Evolutionary conservation across 2,113 vertebrate species (phyloP).

Genomic region (Coryphaenoides rupestris): DNA sequence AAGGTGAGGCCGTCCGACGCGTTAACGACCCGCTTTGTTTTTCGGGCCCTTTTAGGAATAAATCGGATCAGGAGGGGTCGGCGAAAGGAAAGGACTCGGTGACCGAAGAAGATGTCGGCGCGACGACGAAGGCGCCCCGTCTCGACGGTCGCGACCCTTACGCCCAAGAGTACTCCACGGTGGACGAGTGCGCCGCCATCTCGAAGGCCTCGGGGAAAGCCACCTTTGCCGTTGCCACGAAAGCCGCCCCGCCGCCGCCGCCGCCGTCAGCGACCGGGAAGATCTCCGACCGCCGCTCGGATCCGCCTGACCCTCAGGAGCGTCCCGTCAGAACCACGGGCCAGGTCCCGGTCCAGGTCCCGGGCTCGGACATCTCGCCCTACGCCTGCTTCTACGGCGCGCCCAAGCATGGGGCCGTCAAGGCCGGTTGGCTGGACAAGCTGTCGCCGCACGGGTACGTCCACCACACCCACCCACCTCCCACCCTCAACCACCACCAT

Average conservation of each 20-base stretch:
- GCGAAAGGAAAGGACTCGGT: background rate
- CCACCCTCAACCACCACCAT: too few relatives aligned
- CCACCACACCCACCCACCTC: too few relatives aligned
- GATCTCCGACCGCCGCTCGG: constrained; percentile 61
- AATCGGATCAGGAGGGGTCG: constrained; percentile 18
- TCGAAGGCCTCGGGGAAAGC: constrained; percentile 47
- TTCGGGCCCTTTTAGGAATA: constrained; percentile 42
- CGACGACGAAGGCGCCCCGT: too few relatives aligned
- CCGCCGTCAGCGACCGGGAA: constrained; percentile 33
- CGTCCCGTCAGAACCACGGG: constrained; percentile 11
- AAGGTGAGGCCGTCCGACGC: background rate
- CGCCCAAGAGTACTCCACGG: constrained; percentile 77
- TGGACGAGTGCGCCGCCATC: constrained; percentile 69
- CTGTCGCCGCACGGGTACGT: constrained; percentile 90
- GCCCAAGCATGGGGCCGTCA: constrained; percentile 66
- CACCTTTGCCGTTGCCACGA: constrained; percentile 14
- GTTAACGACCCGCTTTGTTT: background rate
- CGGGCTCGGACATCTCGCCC: constrained; percentile 74
- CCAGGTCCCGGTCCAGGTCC: constrained; percentile 1
- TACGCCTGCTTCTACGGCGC: constrained; percentile 93
- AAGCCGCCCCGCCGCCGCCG: constrained; percentile 42
- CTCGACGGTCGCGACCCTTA: constrained; percentile 6
- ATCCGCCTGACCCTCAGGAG: constrained; percentile 28
- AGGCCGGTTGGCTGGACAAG: constrained; percentile 93
- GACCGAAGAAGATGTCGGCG: too few relatives aligned